Percentiles rank a stretch among this genome's conserved stretches.
These are phyloP conservation scores for Tachyglossus aculeatus DNA, from an alignment of 2,797 vertebrate species.

Conservation along the genomic window DNA sequence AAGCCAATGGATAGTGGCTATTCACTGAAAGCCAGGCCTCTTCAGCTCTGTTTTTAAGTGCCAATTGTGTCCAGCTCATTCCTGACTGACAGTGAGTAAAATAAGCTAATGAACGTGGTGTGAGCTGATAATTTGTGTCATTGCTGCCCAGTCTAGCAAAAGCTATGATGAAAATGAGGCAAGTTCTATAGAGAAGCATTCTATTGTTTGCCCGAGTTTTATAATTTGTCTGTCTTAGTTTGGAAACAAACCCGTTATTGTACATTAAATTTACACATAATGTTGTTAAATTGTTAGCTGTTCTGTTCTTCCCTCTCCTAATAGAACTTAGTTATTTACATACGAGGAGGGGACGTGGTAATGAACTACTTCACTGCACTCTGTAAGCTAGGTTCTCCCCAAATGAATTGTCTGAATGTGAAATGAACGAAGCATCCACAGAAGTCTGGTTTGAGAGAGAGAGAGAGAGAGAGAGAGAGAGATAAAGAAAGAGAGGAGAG, in stretches of 20 bases:
- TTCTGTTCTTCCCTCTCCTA: neutral
- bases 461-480: too few relatives aligned
- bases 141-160: too few relatives aligned
- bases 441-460: neutral
- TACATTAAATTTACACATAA: slow-evolving; percentile 8
- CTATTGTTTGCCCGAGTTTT: neutral
- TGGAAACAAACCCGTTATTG: neutral
- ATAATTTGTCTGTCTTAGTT: neutral
- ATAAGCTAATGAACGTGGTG: too few relatives aligned
- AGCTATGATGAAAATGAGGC: too few relatives aligned
- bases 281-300: slow-evolving; percentile 7
- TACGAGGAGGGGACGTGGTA: neutral
- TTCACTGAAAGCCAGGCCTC: too few relatives aligned
- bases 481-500: too few relatives aligned
- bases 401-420: neutral
- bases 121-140: too few relatives aligned
- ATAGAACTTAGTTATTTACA: slow-evolving; percentile 16
- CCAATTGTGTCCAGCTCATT: too few relatives aligned
- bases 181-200: too few relatives aligned
- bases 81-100: too few relatives aligned
- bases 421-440: neutral
- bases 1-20: too few relatives aligned
- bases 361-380: neutral
- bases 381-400: neutral
- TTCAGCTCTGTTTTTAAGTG: too few relatives aligned